Evolutionary conservation across 92 coral and sea anemone genomes (phyloP).

Genomic region (Phenganax stokvisi): DNA sequence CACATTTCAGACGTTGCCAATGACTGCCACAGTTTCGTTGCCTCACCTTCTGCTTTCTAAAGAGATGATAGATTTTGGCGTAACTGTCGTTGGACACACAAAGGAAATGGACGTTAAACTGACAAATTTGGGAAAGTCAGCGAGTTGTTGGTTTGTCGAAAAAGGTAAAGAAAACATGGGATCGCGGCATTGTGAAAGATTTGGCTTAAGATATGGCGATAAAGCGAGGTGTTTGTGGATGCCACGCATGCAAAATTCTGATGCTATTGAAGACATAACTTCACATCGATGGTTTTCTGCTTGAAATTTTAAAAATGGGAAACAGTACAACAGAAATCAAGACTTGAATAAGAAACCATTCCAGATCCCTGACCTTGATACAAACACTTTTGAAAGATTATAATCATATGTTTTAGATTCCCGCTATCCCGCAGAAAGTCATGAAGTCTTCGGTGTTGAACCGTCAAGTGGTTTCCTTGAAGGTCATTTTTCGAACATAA

Average conservation of each 20-base stretch:
- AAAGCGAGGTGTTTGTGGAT: background rate
- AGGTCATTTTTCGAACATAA: constrained; percentile 60
- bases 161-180: constrained; percentile 52
- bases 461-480: constrained; percentile 83
- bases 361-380: no score
- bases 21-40: constrained; percentile 68
- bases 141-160: constrained; percentile 68
- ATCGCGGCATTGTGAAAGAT: no score
- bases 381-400: no score
- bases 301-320: no score
- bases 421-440: constrained; percentile 76
- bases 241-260: background rate
- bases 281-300: no score
- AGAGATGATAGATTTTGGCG: constrained; percentile 77
- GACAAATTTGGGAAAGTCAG: constrained; percentile 67
- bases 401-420: constrained; percentile 46
- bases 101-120: constrained; percentile 64
- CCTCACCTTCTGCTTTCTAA: constrained; percentile 83
- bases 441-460: constrained; percentile 60
- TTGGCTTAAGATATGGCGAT: no score
- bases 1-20: constrained; percentile 60
- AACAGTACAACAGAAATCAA: no score
- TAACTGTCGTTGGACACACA: constrained; percentile 83
- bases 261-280: no score
- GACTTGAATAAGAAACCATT: no score